Conservation (phyloP, 2,113 vertebrate genomes). For the Reinhardtius hippoglossoides region DNA sequence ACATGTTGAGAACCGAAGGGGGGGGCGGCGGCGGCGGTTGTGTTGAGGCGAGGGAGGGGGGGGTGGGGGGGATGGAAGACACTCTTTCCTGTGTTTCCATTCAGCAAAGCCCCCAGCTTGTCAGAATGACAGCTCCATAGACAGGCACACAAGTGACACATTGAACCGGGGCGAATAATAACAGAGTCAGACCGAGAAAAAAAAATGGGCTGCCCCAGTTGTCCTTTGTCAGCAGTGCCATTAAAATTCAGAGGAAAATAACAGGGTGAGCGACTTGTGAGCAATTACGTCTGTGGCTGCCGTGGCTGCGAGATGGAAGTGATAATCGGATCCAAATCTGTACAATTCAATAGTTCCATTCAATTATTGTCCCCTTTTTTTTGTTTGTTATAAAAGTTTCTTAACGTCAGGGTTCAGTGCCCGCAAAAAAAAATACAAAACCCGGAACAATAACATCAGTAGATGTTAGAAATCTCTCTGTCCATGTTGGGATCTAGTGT, state of each 20-base stretch:
- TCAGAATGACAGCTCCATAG: conserved; percentile 62
- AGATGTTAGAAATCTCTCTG: not conserved
- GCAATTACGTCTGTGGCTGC: conserved; percentile 48
- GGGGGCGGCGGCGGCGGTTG: not conserved
- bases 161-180: conserved; percentile 59
- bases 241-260: conserved; percentile 65
- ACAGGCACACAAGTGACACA: conserved; percentile 57
- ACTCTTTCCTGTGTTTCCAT: conserved; percentile 21
- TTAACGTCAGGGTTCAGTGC: conserved; percentile 2
- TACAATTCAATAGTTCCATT: conserved; percentile 11
- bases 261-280: conserved; percentile 43
- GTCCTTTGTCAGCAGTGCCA: conserved; percentile 54
- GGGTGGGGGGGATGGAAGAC: not conserved
- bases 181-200: conserved; percentile 43
- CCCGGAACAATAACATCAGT: conserved; percentile 7
- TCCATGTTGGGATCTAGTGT: conserved; percentile 3
- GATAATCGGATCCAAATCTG: conserved; percentile 30
- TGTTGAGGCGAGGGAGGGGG: not conserved
- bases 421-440: conserved; percentile 1
- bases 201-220: conserved; percentile 44
- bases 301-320: conserved; percentile 24
- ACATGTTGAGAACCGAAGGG: conserved; percentile 51
- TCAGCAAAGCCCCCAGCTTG: conserved; percentile 42
- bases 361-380: conserved; percentile 16
- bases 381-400: conserved; percentile 7